phyloP scores from a whole-genome alignment of 1,140 invertebrate species.

The Solen grandis region DNA sequence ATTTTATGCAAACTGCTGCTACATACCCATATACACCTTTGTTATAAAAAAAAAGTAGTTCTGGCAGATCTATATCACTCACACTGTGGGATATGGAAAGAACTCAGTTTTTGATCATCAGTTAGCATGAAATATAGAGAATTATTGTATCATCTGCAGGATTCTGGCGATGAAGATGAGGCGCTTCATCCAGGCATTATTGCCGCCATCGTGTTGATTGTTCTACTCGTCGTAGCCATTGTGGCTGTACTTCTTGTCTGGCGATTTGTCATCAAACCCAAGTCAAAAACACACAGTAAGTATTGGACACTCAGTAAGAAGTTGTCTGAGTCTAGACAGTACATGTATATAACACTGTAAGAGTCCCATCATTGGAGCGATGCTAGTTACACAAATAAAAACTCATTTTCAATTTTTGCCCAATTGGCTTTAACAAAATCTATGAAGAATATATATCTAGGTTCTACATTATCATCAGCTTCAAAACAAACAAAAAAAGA shows the following conservation, averaged over 20 bases:
- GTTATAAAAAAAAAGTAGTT: neutral
- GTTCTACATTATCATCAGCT: too few species aligned
- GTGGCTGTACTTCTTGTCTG: neutral
- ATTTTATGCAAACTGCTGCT: too few species aligned
- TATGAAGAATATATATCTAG: too few species aligned
- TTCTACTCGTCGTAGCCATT: neutral
- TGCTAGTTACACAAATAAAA: too few species aligned
- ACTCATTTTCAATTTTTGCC: too few species aligned
- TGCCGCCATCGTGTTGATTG: neutral
- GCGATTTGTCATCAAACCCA: neutral
- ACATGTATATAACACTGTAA: too few species aligned
- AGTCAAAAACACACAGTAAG: neutral
- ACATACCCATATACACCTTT: neutral
- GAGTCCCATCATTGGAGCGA: too few species aligned
- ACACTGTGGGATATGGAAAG: neutral
- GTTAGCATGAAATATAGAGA: neutral
- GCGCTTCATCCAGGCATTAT: neutral
- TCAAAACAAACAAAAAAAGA: too few species aligned
- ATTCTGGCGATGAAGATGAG: neutral
- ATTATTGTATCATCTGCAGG: neutral
- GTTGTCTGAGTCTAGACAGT: too few species aligned
- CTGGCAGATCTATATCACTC: too few species aligned
- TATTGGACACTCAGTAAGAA: neutral
- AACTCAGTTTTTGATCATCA: neutral
- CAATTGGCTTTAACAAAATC: too few species aligned